phyloP scores from a whole-genome alignment of 1,140 invertebrate species.

The Dendroctonus valens region DNA sequence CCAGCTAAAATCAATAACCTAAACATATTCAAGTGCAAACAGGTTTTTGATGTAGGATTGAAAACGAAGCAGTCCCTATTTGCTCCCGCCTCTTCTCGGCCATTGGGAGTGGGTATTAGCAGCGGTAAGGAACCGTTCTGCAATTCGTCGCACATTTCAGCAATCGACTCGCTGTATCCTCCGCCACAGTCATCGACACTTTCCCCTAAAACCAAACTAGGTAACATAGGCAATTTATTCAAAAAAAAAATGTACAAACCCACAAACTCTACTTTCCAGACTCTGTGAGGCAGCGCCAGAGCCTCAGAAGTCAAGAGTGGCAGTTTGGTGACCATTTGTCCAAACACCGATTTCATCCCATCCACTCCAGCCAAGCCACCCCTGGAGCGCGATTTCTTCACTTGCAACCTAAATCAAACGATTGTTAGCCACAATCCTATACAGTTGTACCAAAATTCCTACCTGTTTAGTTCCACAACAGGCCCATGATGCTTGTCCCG shows the following conservation, averaged over 20 bases:
- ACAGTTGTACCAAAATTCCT: too few species aligned
- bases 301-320: conserved; percentile 82
- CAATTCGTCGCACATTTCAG: conserved; percentile 97
- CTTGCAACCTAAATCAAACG: conserved; percentile 88
- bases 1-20: conserved; percentile 57
- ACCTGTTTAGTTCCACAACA: conserved; percentile 83
- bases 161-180: conserved; percentile 95
- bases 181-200: conserved; percentile 97
- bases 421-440: too few species aligned
- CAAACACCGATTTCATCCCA: conserved; percentile 89
- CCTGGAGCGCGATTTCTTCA: conserved; percentile 75
- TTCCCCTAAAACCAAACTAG: conserved; percentile 64
- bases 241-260: conserved; percentile 59
- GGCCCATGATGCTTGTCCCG: conserved; percentile 92
- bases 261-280: conserved; percentile 98
- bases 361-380: conserved; percentile 79
- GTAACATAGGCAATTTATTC: background rate
- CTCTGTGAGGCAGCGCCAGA: conserved; percentile 84
- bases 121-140: conserved; percentile 89
- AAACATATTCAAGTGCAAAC: conserved; percentile 88
- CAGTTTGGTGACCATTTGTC: conserved; percentile 93
- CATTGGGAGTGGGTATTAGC: conserved; percentile 90
- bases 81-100: conserved; percentile 91
- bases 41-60: conserved; percentile 77
- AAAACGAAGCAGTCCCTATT: conserved; percentile 92